Base-by-base conservation (phyloP, 2,113 vertebrate species). In the Toxostoma redivivum region DNA sequence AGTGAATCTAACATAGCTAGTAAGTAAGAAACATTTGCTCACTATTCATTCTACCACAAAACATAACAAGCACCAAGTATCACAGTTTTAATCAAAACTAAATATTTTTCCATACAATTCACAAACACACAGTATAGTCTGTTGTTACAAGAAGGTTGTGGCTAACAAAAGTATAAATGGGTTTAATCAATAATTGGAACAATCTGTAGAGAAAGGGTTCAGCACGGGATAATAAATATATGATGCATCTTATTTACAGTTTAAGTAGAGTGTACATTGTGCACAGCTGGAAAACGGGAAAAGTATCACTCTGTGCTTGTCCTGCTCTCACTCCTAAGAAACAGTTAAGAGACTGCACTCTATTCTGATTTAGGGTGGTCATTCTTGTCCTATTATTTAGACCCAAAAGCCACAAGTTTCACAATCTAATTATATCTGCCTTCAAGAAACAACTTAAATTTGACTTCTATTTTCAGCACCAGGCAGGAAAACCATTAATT, bases 361-460 rank as follows among this genome's bases (percentile, higher is more conserved):
- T 66, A 33, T 51, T 90, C 80, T 94, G 73, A 92, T 90, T 91
- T 84, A 96, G 33, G 19, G 47, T 64, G 74, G 47, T 35, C 64
- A 40, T 81, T 94, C 86, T 88, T 74, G 54, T 56, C 44, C 80
- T 78, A 40, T 90, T 87, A 94, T 91, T 94, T 81, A 94, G 83
- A 92, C 65, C 40, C 72, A 81, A 94, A 94, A 94, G 71, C 33
- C 80, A 92, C 64, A 90, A 94, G 65, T 91, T 89, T 91, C 83
- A 89, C 38, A 60, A 91, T 86, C 67, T 92, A 94, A 97, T 97
- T 96, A 90, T 70, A 90, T 66, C 61, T 92, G 70, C 77, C 80
- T 92, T 81, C 91, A 95, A 94, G 89, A 92, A 94, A 97, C 86
- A 93, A 94, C 88, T 95, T 92, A 93, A 92, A 93, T 93, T 95